These are phyloP conservation scores for Fragum fragum DNA, from an alignment of 2,888 invertebrate genomes.

Conservation along the genomic window DNA sequence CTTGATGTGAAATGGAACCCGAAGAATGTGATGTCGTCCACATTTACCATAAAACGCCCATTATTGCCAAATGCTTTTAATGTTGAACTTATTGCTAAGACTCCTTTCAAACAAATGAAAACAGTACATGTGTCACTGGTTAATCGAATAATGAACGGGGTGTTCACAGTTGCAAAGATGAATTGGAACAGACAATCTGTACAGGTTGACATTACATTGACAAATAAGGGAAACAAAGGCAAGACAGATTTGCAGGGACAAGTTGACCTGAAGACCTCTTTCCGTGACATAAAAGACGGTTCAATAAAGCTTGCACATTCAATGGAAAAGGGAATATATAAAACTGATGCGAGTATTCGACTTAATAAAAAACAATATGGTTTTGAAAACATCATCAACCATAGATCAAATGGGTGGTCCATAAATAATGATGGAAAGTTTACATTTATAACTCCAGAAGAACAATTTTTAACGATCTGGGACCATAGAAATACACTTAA, in stretches of 20 bases:
- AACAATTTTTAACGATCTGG: constrained; percentile 69
- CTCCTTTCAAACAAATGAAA: constrained; percentile 72
- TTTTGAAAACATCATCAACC: constrained; percentile 65
- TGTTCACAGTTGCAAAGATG: constrained; percentile 63
- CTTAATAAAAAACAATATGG: constrained; percentile 61
- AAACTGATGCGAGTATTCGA: constrained; percentile 42
- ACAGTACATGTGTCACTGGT: constrained; percentile 56
- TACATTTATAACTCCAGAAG: constrained; percentile 63
- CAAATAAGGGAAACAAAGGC: constrained; percentile 55
- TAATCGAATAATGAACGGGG: constrained; percentile 58
- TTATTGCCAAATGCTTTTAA: constrained; percentile 63
- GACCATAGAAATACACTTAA: constrained; percentile 65
- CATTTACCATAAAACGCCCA: constrained; percentile 71
- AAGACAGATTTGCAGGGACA: constrained; percentile 65
- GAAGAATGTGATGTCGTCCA: constrained; percentile 65
- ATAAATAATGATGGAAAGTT: constrained; percentile 72
- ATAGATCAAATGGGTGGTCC: constrained; percentile 57
- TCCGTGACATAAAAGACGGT: constrained; percentile 48
- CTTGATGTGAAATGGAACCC: constrained; percentile 70
- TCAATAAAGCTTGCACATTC: constrained; percentile 57
- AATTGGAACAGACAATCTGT: constrained; percentile 62
- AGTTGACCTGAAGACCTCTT: constrained; percentile 69
- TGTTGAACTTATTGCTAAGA: constrained; percentile 61
- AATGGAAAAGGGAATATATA: constrained; percentile 57
- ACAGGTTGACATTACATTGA: constrained; percentile 62